Conservation (phyloP, 2,113 vertebrate genomes). For the Salvelinus sp. region DNA sequence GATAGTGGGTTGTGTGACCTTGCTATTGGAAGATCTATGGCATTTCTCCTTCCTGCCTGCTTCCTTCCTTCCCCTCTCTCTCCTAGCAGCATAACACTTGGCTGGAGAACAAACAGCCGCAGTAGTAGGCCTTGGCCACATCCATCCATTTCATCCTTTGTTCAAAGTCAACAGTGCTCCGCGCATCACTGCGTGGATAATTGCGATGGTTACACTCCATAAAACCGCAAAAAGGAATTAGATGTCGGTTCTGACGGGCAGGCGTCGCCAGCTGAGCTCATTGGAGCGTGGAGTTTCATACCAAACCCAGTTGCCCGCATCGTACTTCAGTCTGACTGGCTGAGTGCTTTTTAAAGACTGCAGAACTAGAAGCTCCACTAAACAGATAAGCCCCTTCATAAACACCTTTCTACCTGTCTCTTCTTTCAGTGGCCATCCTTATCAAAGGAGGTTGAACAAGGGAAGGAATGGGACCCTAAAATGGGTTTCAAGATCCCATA, state of each 20-base stretch:
- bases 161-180: conserved; percentile 17
- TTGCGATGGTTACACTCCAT: conserved; percentile 31
- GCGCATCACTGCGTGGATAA: conserved; percentile 37
- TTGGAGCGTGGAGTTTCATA: conserved; percentile 27
- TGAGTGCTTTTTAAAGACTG: neutral
- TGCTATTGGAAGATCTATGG: conserved; percentile 50
- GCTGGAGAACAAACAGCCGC: conserved; percentile 60
- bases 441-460: neutral
- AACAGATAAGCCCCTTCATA: neutral
- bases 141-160: conserved; percentile 51
- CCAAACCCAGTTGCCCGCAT: neutral
- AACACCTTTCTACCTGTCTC: conserved; percentile 2
- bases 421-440: conserved; percentile 9
- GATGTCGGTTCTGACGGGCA: conserved; percentile 23
- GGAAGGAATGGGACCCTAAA: conserved; percentile 77
- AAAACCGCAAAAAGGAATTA: conserved; percentile 22
- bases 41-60: conserved; percentile 57
- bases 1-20: conserved; percentile 55
- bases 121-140: conserved; percentile 4
- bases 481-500: conserved; percentile 79
- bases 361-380: too few species aligned
- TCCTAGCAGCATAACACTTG: conserved; percentile 38
- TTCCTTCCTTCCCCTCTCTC: conserved; percentile 48
- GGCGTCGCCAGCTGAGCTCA: conserved; percentile 44
- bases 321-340: conserved; percentile 14